Percentiles rank a stretch among this genome's conserved stretches.
Evolutionary conservation across 2,888 invertebrate species (phyloP).

Genomic region (Alloscopus bannaensis): DNA sequence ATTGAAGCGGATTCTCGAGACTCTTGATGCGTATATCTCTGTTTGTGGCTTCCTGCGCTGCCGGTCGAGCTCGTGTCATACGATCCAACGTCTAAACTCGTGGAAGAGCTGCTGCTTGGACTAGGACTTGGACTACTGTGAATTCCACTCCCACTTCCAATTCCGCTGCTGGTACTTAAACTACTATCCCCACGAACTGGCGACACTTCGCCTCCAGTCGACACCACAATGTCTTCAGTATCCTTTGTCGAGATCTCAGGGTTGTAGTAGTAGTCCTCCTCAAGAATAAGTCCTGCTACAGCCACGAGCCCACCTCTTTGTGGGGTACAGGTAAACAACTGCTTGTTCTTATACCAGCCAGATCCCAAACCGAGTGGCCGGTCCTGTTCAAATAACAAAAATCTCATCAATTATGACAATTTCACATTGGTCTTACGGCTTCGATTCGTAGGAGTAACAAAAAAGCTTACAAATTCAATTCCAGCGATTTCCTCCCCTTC

Average conservation of each 20-base stretch:
- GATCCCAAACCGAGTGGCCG: conserved; percentile 78
- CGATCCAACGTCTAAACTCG: conserved; percentile 65
- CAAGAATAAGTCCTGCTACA: conserved; percentile 72
- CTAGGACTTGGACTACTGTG: conserved; percentile 66
- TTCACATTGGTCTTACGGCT: too few relatives aligned
- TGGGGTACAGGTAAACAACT: conserved; percentile 75
- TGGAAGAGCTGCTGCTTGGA: conserved; percentile 71
- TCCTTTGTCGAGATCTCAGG: conserved; percentile 62
- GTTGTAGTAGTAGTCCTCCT: conserved; percentile 68
- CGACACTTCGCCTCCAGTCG: conserved; percentile 43
- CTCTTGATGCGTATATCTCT: conserved; percentile 28
- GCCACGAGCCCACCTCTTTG: conserved; percentile 72
- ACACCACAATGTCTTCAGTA: conserved; percentile 38
- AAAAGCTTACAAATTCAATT: conserved; percentile 70
- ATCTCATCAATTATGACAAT: too few relatives aligned
- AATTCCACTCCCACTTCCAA: conserved; percentile 57
- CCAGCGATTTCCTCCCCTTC: conserved; percentile 71
- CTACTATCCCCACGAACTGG: conserved; percentile 56
- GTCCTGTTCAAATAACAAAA: conserved; percentile 75
- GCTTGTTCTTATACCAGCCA: conserved; percentile 77
- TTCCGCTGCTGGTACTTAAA: conserved; percentile 49
- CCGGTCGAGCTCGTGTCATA: conserved; percentile 53
- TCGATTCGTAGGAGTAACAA: background rate
- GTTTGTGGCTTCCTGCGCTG: conserved; percentile 31
- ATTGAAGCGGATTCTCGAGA: conserved; percentile 27